Evolutionary conservation across 2,888 invertebrate species (phyloP).

Genomic region (Priocnemis perturbator): DNA sequence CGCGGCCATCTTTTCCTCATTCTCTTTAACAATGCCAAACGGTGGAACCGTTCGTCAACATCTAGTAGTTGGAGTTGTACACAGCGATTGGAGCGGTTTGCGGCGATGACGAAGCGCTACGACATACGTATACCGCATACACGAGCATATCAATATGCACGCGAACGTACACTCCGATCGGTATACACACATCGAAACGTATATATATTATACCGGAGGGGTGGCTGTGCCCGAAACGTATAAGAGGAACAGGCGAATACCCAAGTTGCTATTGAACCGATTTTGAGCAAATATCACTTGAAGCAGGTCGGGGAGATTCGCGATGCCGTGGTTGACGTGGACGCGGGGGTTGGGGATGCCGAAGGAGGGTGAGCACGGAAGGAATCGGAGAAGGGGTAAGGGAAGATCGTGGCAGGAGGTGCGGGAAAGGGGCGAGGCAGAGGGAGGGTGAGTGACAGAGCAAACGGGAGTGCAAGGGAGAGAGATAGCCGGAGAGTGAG

Average conservation of each 20-base stretch:
- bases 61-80: constrained; percentile 21
- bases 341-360: constrained; percentile 49
- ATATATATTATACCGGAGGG: constrained; percentile 8
- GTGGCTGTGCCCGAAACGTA: constrained; percentile 62
- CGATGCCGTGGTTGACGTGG: constrained; percentile 48
- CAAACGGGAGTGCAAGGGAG: constrained; percentile 40
- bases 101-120: constrained; percentile 38
- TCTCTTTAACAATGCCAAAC: constrained; percentile 2
- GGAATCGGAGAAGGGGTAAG: constrained; percentile 31
- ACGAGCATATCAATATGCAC: constrained; percentile 7
- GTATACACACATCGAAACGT: neutral
- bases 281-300: constrained; percentile 74
- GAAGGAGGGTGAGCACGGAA: constrained; percentile 37
- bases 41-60: constrained; percentile 15
- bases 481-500: constrained; percentile 34
- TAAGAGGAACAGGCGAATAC: constrained; percentile 72
- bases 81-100: constrained; percentile 32
- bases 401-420: constrained; percentile 36
- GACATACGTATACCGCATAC: constrained; percentile 7
- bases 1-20: constrained; percentile 4
- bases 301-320: constrained; percentile 66
- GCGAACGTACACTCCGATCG: neutral
- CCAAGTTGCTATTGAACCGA: constrained; percentile 76
- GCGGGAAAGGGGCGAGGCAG: constrained; percentile 47
- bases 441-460: constrained; percentile 42